Percentiles rank a stretch among this genome's conserved stretches.
These are phyloP conservation scores for Ditylenchus dipsaci DNA, from an alignment of 1,140 invertebrate species.

Conservation along the genomic window DNA sequence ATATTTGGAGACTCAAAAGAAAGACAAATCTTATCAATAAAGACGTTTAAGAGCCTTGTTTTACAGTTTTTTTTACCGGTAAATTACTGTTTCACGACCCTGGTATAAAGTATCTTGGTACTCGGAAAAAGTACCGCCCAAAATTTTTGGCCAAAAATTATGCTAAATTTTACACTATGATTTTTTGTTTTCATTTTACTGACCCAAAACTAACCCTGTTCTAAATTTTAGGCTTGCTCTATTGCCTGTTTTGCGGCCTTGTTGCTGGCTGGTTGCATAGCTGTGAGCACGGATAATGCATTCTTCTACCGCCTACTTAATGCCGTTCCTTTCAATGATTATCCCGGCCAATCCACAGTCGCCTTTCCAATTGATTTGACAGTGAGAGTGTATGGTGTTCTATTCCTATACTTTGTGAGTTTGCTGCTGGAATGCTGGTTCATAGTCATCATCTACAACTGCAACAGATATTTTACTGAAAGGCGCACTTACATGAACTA, in stretches of 20 bases:
- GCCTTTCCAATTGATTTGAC: conserved; percentile 34
- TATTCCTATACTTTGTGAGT: conserved; percentile 31
- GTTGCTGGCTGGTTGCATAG: conserved; percentile 46
- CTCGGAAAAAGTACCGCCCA: no score
- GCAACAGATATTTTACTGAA: conserved; percentile 38
- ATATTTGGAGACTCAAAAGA: no score
- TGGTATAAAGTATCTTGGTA: no score
- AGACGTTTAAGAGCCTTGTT: no score
- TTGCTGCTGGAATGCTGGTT: conserved; percentile 47
- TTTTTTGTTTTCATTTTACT: conserved; percentile 4
- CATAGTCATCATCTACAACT: conserved; percentile 52
- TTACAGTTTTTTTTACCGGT: no score
- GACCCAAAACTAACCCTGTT: conserved; percentile 2
- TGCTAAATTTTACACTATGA: no score
- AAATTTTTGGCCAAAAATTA: no score
- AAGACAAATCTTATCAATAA: no score
- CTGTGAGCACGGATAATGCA: conserved; percentile 46
- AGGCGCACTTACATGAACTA: conserved; percentile 39
- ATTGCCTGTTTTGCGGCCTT: conserved; percentile 15
- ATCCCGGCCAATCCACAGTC: conserved; percentile 44
- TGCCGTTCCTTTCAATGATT: conserved; percentile 50
- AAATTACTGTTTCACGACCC: no score
- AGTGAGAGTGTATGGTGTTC: conserved; percentile 42
- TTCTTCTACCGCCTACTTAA: conserved; percentile 53
- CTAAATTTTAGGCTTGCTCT: background rate